These are phyloP conservation scores for Caenorhabditis becei DNA, from an alignment of 2,888 invertebrate genomes.

Conservation along the genomic window DNA sequence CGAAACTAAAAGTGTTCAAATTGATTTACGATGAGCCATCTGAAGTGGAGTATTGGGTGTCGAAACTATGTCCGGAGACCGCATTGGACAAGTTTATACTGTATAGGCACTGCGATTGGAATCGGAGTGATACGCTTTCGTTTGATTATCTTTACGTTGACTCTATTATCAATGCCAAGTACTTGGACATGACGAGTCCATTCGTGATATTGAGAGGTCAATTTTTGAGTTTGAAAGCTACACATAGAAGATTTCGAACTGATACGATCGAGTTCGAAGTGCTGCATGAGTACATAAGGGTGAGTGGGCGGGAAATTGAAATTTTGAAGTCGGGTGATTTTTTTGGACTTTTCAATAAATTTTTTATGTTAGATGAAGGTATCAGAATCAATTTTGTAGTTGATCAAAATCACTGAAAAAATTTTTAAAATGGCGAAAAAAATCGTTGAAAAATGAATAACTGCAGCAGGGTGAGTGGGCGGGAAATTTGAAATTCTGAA, in stretches of 20 bases:
- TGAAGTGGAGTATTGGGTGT: not conserved
- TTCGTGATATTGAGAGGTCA: not conserved
- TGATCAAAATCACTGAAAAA: too few relatives aligned
- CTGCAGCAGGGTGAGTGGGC: too few relatives aligned
- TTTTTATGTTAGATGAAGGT: too few relatives aligned
- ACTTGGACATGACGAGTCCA: not conserved
- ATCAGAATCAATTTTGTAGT: too few relatives aligned
- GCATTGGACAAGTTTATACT: not conserved
- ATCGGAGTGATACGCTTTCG: not conserved
- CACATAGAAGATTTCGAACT: not conserved
- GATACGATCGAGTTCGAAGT: not conserved
- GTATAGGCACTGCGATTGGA: not conserved
- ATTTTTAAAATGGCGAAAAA: too few relatives aligned
- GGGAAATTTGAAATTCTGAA: too few relatives aligned
- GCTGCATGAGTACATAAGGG: conserved; percentile 2
- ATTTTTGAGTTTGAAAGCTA: conserved; percentile 2
- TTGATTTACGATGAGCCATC: too few relatives aligned
- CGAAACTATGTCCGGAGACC: not conserved
- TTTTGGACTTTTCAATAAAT: too few relatives aligned
- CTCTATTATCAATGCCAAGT: not conserved
- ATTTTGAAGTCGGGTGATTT: too few relatives aligned
- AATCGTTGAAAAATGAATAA: too few relatives aligned
- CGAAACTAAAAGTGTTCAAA: too few relatives aligned
- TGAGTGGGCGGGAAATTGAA: not conserved
- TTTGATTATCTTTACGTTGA: not conserved